Percentiles rank a stretch among this genome's conserved stretches.
These are phyloP conservation scores for Meloe dianella DNA, from an alignment of 2,888 invertebrate genomes.

Conservation along the genomic window DNA sequence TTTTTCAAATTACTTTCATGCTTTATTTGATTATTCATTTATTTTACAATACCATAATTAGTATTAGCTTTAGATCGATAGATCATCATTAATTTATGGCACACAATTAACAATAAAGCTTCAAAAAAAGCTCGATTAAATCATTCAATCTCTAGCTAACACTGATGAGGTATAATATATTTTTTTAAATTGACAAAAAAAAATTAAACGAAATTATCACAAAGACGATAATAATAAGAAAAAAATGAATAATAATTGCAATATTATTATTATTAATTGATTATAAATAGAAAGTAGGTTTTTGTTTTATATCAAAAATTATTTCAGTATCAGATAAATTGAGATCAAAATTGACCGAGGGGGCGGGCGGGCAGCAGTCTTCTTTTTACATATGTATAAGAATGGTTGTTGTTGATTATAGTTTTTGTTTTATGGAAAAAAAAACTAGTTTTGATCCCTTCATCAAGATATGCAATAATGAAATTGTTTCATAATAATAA, in stretches of 20 bases:
- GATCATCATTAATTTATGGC: conserved; percentile 19
- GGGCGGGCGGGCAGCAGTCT: too few relatives aligned
- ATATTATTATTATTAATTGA: conserved; percentile 20
- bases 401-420: conserved; percentile 26
- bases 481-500: conserved; percentile 29
- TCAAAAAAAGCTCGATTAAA: conserved; percentile 24
- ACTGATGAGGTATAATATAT: not conserved
- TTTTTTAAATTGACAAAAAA: too few relatives aligned
- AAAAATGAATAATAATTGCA: conserved; percentile 24
- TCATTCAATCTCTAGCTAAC: conserved; percentile 6
- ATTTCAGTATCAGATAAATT: conserved; percentile 42
- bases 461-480: conserved; percentile 45
- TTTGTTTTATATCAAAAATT: conserved; percentile 35
- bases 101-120: conserved; percentile 11
- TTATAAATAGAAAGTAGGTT: conserved; percentile 31
- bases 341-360: conserved; percentile 56
- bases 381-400: conserved; percentile 49
- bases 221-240: conserved; percentile 15
- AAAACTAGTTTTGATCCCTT: conserved; percentile 56
- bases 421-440: conserved; percentile 48
- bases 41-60: not conserved
- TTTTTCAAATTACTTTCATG: not conserved
- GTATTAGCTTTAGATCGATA: not conserved
- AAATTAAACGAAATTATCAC: not conserved
- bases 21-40: not conserved